phyloP scores from a whole-genome alignment of 2,797 vertebrate species.

The Periophthalmus magnuspinnatus region DNA sequence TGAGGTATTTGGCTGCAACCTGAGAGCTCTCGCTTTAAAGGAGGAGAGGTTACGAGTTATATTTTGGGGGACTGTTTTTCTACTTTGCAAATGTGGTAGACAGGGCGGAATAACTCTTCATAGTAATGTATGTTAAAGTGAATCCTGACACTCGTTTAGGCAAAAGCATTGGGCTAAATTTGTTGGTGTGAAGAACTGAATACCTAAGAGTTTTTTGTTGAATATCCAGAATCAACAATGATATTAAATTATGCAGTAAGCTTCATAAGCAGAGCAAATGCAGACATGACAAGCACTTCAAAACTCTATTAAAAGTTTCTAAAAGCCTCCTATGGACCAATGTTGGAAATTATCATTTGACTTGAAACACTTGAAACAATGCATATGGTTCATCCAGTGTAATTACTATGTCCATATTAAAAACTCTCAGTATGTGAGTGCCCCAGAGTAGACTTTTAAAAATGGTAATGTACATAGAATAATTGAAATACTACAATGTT shows the following conservation, averaged over 20 bases:
- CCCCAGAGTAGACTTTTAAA: no score
- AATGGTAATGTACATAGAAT: no score
- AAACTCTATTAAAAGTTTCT: no score
- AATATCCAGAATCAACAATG: background rate
- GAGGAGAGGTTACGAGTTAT: conserved; percentile 17
- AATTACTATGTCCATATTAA: no score
- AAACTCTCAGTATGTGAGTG: no score
- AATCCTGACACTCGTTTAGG: conserved; percentile 18
- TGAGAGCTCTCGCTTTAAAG: conserved; percentile 23
- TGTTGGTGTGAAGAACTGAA: background rate
- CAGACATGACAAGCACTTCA: no score
- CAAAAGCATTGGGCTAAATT: background rate
- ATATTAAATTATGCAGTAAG: background rate
- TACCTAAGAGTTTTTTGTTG: background rate
- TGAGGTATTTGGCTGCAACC: conserved; percentile 43
- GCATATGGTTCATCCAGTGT: no score
- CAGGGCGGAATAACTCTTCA: conserved; percentile 3
- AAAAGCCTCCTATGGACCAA: no score
- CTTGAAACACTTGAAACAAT: no score
- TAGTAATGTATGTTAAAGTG: conserved; percentile 25
- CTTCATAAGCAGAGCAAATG: no score
- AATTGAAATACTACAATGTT: no score
- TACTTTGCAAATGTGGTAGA: conserved; percentile 24
- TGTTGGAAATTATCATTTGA: no score
- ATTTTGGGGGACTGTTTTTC: conserved; percentile 51